Conservation (phyloP, 2,888 invertebrate genomes). For the Taenaris catops region DNA sequence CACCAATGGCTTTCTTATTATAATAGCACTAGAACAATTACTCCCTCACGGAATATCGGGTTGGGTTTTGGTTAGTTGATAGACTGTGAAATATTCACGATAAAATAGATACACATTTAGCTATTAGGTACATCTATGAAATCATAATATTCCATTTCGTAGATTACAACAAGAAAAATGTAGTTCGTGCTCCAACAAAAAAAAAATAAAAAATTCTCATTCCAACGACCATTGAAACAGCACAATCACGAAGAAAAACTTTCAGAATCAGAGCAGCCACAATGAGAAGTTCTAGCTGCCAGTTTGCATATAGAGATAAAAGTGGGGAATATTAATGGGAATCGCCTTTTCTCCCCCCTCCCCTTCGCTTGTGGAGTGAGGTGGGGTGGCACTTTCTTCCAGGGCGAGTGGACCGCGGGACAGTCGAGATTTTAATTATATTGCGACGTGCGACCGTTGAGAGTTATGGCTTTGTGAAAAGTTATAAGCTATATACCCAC, state of each 20-base stretch:
- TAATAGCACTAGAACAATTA: too few species aligned
- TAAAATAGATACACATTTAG: too few species aligned
- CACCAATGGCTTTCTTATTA: too few species aligned
- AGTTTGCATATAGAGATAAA: conserved; percentile 81
- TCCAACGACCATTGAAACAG: conserved; percentile 62
- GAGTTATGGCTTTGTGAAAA: conserved; percentile 58
- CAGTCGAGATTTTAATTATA: conserved; percentile 79
- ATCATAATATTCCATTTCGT: conserved; percentile 7
- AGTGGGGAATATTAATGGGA: conserved; percentile 80
- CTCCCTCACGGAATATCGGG: too few species aligned
- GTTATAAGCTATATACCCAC: conserved; percentile 30
- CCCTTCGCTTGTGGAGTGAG: conserved; percentile 28
- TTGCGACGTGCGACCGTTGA: conserved; percentile 62
- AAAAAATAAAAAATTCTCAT: too few species aligned
- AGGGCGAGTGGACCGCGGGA: conserved; percentile 70
- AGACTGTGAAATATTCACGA: too few species aligned
- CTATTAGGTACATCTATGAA: conserved; percentile 4
- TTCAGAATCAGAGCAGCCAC: conserved; percentile 67
- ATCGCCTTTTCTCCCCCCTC: conserved; percentile 45
- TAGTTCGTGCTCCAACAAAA: conserved; percentile 53
- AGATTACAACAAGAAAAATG: conserved; percentile 36
- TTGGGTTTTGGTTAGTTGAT: too few species aligned
- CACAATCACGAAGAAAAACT: conserved; percentile 66
- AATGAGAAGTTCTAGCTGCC: conserved; percentile 75
- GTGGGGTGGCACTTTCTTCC: conserved; percentile 57